Evolutionary conservation across 2,888 invertebrate species (phyloP).

Genomic region (Aleiodes leptofemur): DNA sequence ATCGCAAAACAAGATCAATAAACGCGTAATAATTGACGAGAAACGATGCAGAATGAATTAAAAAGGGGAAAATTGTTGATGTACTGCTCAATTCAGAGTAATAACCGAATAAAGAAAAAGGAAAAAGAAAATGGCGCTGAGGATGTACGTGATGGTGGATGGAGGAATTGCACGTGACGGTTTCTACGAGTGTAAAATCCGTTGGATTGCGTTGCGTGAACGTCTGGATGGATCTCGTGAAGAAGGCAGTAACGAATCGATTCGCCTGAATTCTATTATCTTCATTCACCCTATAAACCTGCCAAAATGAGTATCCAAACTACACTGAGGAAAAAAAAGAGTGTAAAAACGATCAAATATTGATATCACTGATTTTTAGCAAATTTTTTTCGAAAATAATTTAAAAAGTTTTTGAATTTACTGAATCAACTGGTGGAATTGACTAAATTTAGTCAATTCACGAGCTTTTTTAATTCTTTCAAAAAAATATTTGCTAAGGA

Average conservation of each 20-base stretch:
- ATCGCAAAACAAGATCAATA: conserved; percentile 46
- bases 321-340: no score
- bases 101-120: conserved; percentile 16
- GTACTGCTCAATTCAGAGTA: conserved; percentile 13
- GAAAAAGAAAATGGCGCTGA: background rate
- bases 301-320: background rate
- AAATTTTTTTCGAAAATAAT: no score
- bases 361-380: no score
- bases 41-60: conserved; percentile 13
- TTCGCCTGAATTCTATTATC: conserved; percentile 60
- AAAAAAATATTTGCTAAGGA: no score
- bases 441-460: no score
- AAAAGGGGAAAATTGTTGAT: conserved; percentile 10
- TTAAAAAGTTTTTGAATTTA: no score
- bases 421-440: no score
- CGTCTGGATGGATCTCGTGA: conserved; percentile 23
- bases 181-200: conserved; percentile 24
- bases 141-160: conserved; percentile 40
- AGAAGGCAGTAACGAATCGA: conserved; percentile 51
- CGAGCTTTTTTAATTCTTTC: no score
- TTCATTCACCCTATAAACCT: conserved; percentile 44
- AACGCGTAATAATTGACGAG: conserved; percentile 44
- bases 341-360: no score
- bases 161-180: conserved; percentile 39
- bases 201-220: conserved; percentile 37